Percentiles rank a stretch among this genome's conserved stretches.
These are phyloP conservation scores for Astyanax mexicanus DNA, from an alignment of 2,797 vertebrate genomes.

Conservation along the genomic window DNA sequence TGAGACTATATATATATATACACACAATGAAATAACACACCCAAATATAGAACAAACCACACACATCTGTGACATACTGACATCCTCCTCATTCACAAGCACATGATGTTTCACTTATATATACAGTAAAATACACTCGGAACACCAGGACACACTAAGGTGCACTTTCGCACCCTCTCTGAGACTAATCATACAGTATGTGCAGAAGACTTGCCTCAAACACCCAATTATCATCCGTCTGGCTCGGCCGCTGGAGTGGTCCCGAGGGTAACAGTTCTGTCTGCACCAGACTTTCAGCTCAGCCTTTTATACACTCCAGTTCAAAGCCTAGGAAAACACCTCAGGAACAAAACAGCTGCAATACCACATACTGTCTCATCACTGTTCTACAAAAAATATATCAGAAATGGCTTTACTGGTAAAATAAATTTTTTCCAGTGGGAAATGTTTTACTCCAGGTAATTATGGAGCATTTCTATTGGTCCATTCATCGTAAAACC, in stretches of 20 bases:
- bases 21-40: conserved; percentile 49
- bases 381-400: not conserved
- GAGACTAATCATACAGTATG: conserved; percentile 65
- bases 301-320: not conserved
- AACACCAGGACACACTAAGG: not conserved
- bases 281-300: not conserved
- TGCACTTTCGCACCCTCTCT: conserved; percentile 34
- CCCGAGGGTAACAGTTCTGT: not conserved
- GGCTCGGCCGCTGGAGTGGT: not conserved
- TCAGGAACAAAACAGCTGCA: conserved; percentile 9
- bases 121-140: not conserved
- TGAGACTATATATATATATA: conserved; percentile 63
- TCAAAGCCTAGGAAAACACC: not conserved
- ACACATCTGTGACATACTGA: conserved; percentile 19
- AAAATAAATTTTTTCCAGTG: not conserved
- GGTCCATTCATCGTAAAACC: too few species aligned
- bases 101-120: not conserved
- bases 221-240: conserved; percentile 19
- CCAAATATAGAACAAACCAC: conserved; percentile 37
- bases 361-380: not conserved
- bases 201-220: conserved; percentile 36
- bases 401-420: not conserved
- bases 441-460: not conserved
- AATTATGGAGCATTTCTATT: not conserved
- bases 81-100: not conserved